Evolutionary conservation across 2,888 invertebrate species (phyloP), one percentile per base, ranked within the genome.

Genomic region (Tipula vernalis): DNA sequence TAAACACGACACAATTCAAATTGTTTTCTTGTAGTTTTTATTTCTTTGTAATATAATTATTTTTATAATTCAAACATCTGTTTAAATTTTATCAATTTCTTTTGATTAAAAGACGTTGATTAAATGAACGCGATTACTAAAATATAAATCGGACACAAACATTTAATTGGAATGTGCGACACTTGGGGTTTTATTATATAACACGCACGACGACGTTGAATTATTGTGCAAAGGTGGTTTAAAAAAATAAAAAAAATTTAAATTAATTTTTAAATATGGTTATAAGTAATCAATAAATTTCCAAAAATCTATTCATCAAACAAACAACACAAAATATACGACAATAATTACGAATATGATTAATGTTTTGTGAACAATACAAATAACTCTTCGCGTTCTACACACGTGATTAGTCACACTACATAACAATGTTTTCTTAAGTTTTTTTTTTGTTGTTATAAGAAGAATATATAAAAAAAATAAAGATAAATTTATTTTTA

Each of bases 271-370:
- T 71, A 28, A 71, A 71, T 71, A 71, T 71, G 71, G 71, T 71
- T 71, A 18, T 18, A 71, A 71, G 71, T 71, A 71, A 71, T 71
- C 71, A 71, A 71, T 71, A 71, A 71, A 71, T 71, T 71, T 71
- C 71, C 71, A 71, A 71, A 71, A 71, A 71, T 71, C 71, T 71
- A 71, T 71, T 71, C 71, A 71, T 71, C 71, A 71, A 71, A 28
- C 28, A 71, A 71, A 71, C 28, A 71, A 18, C 71, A 12, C 12
- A 44, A 10, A 10, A 12, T 51, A 51, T 71, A 71, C 71, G 84
- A 84, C 84, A 84, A 84, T 84, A 84, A 84, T 84, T 84, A 84
- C 84, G 41, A 84, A 84, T 84, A 84, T 84, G 84, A 84, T 84
- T 84, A 84, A 84, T 84, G 84, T 39, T 39, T 51, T 84, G 28